Conservation (phyloP, 2,888 invertebrate species). For the Torymus tubicola region DNA sequence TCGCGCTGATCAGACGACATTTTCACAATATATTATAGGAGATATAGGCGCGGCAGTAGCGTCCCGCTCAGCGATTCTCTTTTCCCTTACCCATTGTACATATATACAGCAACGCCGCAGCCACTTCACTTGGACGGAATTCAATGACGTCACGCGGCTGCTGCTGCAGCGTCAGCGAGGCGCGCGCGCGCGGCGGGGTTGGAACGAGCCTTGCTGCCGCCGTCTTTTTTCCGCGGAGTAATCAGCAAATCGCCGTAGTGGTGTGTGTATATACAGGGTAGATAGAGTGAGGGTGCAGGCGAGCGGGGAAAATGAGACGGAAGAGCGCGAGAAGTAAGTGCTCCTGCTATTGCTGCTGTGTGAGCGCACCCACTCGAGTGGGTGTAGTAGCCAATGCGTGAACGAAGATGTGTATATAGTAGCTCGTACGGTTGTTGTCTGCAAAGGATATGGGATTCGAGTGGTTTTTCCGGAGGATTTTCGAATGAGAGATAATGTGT, state of each 20-base stretch:
- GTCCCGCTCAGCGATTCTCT: slow-evolving; percentile 13
- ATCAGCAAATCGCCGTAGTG: slow-evolving; percentile 31
- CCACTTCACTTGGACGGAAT: slow-evolving; percentile 61
- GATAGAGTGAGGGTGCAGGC: too few relatives aligned
- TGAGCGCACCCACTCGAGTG: too few relatives aligned
- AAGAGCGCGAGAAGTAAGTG: too few relatives aligned
- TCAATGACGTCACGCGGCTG: slow-evolving; percentile 56
- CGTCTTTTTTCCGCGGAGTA: slow-evolving; percentile 32
- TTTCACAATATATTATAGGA: too few relatives aligned
- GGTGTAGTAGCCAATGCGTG: too few relatives aligned
- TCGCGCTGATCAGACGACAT: too few relatives aligned
- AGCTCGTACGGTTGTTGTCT: too few relatives aligned
- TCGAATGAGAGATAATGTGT: too few relatives aligned
- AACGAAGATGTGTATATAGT: too few relatives aligned
- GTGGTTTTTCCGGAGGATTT: too few relatives aligned
- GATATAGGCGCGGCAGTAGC: neutral
- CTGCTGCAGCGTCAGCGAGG: slow-evolving; percentile 57
- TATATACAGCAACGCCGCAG: neutral
- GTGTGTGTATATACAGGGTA: neutral
- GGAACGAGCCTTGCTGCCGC: neutral
- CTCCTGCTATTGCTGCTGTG: too few relatives aligned
- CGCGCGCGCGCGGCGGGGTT: neutral
- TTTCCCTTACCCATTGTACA: neutral
- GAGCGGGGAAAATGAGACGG: neutral
- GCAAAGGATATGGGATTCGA: too few relatives aligned